These are phyloP conservation scores for Ctenochaetus hawaiiensis DNA, from an alignment of 2,797 vertebrate genomes.

Conservation along the genomic window DNA sequence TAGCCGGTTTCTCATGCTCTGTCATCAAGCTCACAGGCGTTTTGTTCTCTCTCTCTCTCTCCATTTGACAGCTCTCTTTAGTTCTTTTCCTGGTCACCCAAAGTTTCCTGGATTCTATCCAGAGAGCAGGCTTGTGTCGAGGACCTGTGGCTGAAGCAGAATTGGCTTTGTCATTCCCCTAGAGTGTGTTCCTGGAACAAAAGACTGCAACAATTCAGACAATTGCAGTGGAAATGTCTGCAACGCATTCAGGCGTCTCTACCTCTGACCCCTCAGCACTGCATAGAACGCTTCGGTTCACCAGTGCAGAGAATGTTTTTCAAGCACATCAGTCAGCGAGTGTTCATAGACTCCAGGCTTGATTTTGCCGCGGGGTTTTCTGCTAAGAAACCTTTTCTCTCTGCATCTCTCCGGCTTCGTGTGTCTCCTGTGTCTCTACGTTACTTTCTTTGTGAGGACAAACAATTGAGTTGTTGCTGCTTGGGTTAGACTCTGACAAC, in stretches of 20 bases:
- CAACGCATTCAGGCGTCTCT: conserved; percentile 46
- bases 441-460: conserved; percentile 43
- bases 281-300: conserved; percentile 45
- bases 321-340: conserved; percentile 57
- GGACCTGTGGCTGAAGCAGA: conserved; percentile 50
- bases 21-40: conserved; percentile 9
- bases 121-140: conserved; percentile 29
- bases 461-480: conserved; percentile 54
- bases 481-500: conserved; percentile 41
- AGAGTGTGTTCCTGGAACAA: conserved; percentile 45
- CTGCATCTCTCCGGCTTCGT: conserved; percentile 15
- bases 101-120: conserved; percentile 38
- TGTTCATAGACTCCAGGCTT: conserved; percentile 49
- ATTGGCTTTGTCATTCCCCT: conserved; percentile 51
- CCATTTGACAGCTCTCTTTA: conserved; percentile 23
- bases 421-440: conserved; percentile 17
- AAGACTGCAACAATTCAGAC: conserved; percentile 56
- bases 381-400: conserved; percentile 45
- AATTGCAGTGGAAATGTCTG: conserved; percentile 55
- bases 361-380: conserved; percentile 61
- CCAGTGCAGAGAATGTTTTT: conserved; percentile 46
- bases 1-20: conserved; percentile 5
- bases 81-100: conserved; percentile 21
- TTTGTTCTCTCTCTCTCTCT: background rate
- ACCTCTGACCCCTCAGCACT: conserved; percentile 56